phyloP scores from a whole-genome alignment of 2,888 invertebrate genomes.

The Diloba caeruleocephala region DNA sequence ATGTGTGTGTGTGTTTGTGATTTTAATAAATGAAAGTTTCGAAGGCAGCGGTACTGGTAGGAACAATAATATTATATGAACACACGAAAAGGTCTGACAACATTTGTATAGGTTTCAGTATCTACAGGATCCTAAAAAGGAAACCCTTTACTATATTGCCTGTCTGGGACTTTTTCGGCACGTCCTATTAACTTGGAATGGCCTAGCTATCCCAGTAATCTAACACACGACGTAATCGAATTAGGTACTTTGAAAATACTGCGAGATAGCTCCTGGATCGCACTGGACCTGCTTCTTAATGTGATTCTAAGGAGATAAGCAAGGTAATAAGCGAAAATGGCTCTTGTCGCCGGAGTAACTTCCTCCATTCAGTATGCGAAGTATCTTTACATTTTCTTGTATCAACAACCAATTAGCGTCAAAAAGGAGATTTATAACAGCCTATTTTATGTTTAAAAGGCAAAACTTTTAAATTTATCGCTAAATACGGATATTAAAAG shows the following conservation, averaged over 20 bases:
- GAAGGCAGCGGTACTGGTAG: constrained; percentile 1
- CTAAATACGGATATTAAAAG: constrained; percentile 27
- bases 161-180: constrained; percentile 27
- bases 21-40: constrained; percentile 23
- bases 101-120: constrained; percentile 15
- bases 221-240: constrained; percentile 37
- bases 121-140: constrained; percentile 15
- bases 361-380: constrained; percentile 3
- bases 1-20: too few relatives aligned
- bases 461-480: constrained; percentile 31
- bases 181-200: constrained; percentile 39
- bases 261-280: constrained; percentile 10
- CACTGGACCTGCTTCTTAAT: constrained; percentile 24
- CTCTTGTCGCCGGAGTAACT: constrained; percentile 9
- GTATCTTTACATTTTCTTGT: constrained; percentile 20
- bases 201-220: constrained; percentile 33
- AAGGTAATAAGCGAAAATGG: constrained; percentile 19
- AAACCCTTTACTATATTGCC: constrained; percentile 18
- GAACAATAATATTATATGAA: constrained; percentile 33
- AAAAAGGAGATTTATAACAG: constrained; percentile 11
- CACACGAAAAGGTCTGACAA: constrained; percentile 1
- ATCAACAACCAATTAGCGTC: constrained; percentile 27
- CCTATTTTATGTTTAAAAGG: constrained; percentile 21
- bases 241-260: constrained; percentile 27
- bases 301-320: constrained; percentile 15